Conservation (phyloP, 2,888 invertebrate species). For the Hypomecis punctinalis region DNA sequence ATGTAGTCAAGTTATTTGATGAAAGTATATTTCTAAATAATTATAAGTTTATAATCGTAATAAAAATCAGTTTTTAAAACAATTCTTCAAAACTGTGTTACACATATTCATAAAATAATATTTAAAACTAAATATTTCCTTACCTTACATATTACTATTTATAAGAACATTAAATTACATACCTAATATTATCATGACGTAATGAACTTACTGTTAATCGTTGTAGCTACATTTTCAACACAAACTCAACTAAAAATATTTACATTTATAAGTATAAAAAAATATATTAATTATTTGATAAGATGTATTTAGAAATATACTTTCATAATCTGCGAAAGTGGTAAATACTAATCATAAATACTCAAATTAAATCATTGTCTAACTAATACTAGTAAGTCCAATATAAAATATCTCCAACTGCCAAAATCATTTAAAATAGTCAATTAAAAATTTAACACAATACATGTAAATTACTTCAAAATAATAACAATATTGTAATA, state of each 20-base stretch:
- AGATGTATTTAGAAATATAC: constrained; percentile 14
- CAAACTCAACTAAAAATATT: too few relatives aligned
- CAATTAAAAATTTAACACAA: constrained; percentile 43
- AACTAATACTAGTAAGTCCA: constrained; percentile 27
- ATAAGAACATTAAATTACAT: too few relatives aligned
- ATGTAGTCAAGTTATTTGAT: constrained; percentile 12
- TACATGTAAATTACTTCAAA: constrained; percentile 24
- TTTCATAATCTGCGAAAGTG: constrained; percentile 15
- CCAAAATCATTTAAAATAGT: constrained; percentile 47
- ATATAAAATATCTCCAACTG: constrained; percentile 47
- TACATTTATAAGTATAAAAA: too few relatives aligned
- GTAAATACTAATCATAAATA: constrained; percentile 27
- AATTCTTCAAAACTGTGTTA: too few relatives aligned
- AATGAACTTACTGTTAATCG: too few relatives aligned
- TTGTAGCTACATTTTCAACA: too few relatives aligned
- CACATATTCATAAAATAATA: too few relatives aligned
- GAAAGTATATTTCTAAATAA: constrained; percentile 18
- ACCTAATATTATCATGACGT: too few relatives aligned
- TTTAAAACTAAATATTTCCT: too few relatives aligned
- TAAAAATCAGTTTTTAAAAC: too few relatives aligned
- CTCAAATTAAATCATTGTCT: constrained; percentile 29
- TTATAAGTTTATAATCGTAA: not conserved
- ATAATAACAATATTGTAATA: constrained; percentile 13
- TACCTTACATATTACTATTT: too few relatives aligned
- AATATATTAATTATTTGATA: not conserved